Base-by-base conservation (phyloP, 2,888 invertebrate genomes). In the Axea sp. region DNA sequence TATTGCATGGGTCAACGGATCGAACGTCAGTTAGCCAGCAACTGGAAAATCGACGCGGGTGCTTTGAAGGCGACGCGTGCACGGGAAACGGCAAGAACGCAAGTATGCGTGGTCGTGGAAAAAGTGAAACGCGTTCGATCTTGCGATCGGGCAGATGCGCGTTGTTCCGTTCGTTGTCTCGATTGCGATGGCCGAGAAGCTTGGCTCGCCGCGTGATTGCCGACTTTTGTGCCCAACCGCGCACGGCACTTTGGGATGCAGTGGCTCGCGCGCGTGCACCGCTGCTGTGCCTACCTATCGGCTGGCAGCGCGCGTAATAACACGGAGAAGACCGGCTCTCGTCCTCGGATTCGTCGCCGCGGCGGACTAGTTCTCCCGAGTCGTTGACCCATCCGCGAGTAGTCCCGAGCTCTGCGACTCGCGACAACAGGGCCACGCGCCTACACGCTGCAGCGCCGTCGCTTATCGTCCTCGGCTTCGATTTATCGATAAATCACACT, bases 401-500 rank as follows among this genome's bases (percentile, higher is more conserved):
- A n/a, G n/a, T n/a, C 8, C 37, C 43, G 26, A 49, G 60, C 11
- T n/a, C n/a, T 8, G 12, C 41, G 43, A 39, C 39, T 9, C 55
- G 55, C 67, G 51, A 51, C 68, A 49, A 49, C 45, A 51, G 43
- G 43, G 14, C 59, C 68, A 57, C 59, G 68, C 68, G 68, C 68
- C 68, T 60, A 68, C n/a, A n/a, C 68, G 51, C 68, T 33, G 24
- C 65, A 45, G 35, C 65, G 3, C 43, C 53, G 31, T 7, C 8
- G 19, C 60, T 62, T 62, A 62, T 49, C 59, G 17, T 8, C 6
- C 19, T 41, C 33, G 8, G 33, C 51, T 0, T 5, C 57, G 67
- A 49, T 68, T 68, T 68, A 68, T 68, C 67, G 67, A 68, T 68
- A 68, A 68, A 68, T 68, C 67, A 67, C 68, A 41, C 2, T 51